Evolutionary conservation across 2,888 invertebrate species (phyloP), one percentile per base, ranked within the genome.

Genomic region (Amiota mariae): DNA sequence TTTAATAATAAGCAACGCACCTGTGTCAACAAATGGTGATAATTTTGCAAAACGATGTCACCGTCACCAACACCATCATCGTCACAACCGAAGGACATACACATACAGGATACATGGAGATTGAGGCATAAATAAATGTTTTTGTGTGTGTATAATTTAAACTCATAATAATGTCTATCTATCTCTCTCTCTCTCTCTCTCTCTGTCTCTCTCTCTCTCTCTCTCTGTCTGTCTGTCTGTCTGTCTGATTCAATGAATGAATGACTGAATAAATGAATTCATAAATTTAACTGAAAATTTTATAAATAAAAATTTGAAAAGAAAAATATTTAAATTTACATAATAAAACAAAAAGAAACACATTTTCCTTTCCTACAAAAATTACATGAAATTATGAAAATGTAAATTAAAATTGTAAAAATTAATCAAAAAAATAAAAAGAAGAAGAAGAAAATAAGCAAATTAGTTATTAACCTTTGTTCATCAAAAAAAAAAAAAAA

Each of bases 21-120:
- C 81, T 82, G 79, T 80, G 73, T 77, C 72, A 78, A 83, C 75
- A 71, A 79, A 73, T 74, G 77, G 73, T 79, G 78, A 77, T 80
- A 77, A 82, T 81, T 81, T 83, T 77, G 80, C 76, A 78, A 80
- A 78, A 78, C 78, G 73, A 73, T 76, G 72, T 61, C 12, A 13
- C 20, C 61, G 61, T 15, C 9, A 13, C 47, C n/a, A n/a, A n/a
- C n/a, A n/a, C n/a, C n/a, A n/a, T n/a, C n/a, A 13, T 61, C 61
- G 61, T 15, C 9, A 13, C 47, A 12, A 9, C 46, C 46, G 64
- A 6, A 18, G 51, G 49, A 15, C 57, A n/a, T n/a, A n/a, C n/a
- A 70, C 74, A 66, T 71, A 71, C n/a, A 78, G 78, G 78, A 85
- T 78, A 82, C 84, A 79, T 75, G 77, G 72, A 36, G 4, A 36